Evolutionary conservation across 2,797 vertebrate genomes (phyloP).

Genomic region (Hoplostethus atlanticus): DNA sequence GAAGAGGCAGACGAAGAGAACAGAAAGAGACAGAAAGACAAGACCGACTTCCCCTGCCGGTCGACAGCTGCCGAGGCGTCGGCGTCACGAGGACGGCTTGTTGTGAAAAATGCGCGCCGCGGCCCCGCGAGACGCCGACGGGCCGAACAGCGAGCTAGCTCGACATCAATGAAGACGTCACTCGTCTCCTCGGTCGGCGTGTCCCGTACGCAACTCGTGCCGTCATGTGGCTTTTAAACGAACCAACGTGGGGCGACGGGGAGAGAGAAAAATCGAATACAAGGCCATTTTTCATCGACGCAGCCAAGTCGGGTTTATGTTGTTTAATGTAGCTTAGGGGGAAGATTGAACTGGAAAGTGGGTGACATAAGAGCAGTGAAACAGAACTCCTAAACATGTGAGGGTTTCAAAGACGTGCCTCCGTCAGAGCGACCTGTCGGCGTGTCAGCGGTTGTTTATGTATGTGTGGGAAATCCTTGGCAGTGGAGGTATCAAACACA

Average conservation of each 20-base stretch:
- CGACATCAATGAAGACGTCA: constrained; percentile 61
- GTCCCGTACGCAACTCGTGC: constrained; percentile 3
- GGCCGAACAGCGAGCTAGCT: constrained; percentile 45
- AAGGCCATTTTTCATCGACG: constrained; percentile 44
- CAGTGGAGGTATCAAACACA: constrained; percentile 82
- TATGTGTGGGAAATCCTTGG: constrained; percentile 77
- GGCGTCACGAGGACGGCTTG: constrained; percentile 65
- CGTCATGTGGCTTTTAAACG: constrained; percentile 39
- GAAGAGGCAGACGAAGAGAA: constrained; percentile 36
- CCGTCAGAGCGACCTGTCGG: constrained; percentile 15
- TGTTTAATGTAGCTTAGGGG: constrained; percentile 36
- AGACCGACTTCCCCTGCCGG: constrained; percentile 39
- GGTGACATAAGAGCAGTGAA: constrained; percentile 58
- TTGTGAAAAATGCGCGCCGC: constrained; percentile 68
- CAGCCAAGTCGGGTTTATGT: constrained; percentile 18
- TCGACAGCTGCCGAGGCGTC: constrained; percentile 70
- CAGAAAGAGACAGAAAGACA: constrained; percentile 22
- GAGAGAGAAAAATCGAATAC: constrained; percentile 32
- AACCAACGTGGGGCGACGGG: constrained; percentile 13
- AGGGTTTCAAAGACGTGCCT: constrained; percentile 37
- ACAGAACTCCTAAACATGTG: constrained; percentile 71
- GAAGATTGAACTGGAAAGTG: constrained; percentile 37
- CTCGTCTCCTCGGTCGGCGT: constrained; percentile 3
- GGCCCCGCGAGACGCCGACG: constrained; percentile 58
- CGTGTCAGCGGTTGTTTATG: constrained; percentile 72